Base-by-base conservation (phyloP, 1,140 invertebrate genomes). In the Aphelenchoides besseyi region DNA sequence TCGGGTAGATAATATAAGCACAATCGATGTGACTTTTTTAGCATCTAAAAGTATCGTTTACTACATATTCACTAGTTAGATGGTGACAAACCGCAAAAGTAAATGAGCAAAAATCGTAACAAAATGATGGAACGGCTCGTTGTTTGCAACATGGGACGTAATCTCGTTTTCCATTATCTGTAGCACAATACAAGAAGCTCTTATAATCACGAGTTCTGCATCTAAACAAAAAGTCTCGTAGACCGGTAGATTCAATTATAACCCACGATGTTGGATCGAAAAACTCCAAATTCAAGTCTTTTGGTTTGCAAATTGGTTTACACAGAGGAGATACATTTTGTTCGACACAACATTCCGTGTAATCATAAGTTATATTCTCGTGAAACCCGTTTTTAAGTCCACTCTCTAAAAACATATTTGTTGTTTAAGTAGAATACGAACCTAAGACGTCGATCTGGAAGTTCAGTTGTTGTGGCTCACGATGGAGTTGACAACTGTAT, bases 191-290 rank as follows among this genome's bases (percentile, higher is more conserved):
- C 0, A 77, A 41, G 55, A 77, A 77, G 28, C 77, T 66, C 67
- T 79, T 77, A 74, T 80, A 77, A 48, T 77, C 75, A 32, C 63
- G 48, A 3, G 74, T 75, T 62, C 78, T 59, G 69, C 74, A 75
- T 52, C 72, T 63, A 26, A 54, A 68, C n/a, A n/a, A n/a, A n/a
- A n/a, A n/a, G 55, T 2, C 23, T 18, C 12, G 16, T n/a, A 68
- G 55, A 12, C 33, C 12, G n/a, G 3, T 29, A 54, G 18, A 57
- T 2, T 66, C 2, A 68, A 66, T 57, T 12, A 68, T n/a, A 26
- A 28, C 23, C 35, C 36, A 77, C 75, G 70, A 75, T 28, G 77
- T 77, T 30, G 75, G 75, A 53, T 77, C 75, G 55, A 77, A 77
- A 55, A 77, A 79, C 26, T 77, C 75, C 23, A 76, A 55, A 62